phyloP scores from a whole-genome alignment of 2,797 vertebrate species.

The Cheirogaleus major region DNA sequence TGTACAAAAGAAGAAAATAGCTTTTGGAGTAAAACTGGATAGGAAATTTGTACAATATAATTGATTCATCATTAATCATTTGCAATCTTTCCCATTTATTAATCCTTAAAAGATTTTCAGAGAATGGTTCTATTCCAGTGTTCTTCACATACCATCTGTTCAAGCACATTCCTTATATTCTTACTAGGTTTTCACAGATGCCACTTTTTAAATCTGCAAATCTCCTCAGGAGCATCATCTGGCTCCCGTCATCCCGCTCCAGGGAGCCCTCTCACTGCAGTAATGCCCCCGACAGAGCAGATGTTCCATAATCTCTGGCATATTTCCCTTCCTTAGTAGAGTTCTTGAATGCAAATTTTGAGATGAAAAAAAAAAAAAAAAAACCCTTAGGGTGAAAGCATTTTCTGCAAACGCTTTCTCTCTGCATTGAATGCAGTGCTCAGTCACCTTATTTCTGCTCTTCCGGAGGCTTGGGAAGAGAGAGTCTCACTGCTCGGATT shows the following conservation, averaged over 20 bases:
- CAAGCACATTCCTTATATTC: slow-evolving; percentile 30
- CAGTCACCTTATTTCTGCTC: neutral
- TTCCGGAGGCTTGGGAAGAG: neutral
- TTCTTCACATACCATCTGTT: slow-evolving; percentile 45
- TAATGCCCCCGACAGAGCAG: neutral
- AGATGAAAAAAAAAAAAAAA: neutral
- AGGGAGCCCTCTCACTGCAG: slow-evolving; percentile 8
- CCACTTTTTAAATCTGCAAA: slow-evolving; percentile 55
- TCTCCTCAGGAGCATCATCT: slow-evolving; percentile 53
- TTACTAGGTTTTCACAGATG: slow-evolving; percentile 65
- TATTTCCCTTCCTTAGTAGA: neutral
- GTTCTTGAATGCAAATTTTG: slow-evolving; percentile 28
- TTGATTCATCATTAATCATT: slow-evolving; percentile 20
- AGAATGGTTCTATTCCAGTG: slow-evolving; percentile 44
- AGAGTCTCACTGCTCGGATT: neutral
- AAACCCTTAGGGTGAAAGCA: neutral
- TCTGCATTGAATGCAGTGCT: neutral
- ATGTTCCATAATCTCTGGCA: slow-evolving; percentile 45
- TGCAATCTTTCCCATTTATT: slow-evolving; percentile 41
- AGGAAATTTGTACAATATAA: slow-evolving; percentile 27
- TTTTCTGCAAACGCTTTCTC: slow-evolving; percentile 10
- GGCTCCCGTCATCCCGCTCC: neutral
- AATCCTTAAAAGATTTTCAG: slow-evolving; percentile 64
- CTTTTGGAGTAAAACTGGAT: neutral
- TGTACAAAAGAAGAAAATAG: neutral